Evolutionary conservation across 2,113 vertebrate genomes (phyloP).

Genomic region (Eurypyga helias): DNA sequence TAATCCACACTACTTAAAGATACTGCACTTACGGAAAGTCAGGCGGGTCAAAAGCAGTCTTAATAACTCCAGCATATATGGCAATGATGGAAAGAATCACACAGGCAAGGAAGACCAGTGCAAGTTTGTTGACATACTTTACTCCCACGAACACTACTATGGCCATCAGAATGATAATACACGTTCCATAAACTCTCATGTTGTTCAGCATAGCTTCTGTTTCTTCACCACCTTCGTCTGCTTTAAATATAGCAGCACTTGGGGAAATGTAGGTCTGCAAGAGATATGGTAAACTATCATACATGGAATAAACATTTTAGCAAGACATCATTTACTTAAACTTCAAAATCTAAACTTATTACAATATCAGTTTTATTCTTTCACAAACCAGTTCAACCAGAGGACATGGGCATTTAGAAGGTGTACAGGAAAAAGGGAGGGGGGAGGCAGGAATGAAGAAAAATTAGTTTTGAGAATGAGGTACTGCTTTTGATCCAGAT

Average conservation of each 20-base stretch:
- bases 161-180: conserved; percentile 88
- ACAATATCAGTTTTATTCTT: not conserved
- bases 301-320: not conserved
- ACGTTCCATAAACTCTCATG: conserved; percentile 93
- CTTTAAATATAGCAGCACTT: conserved; percentile 87
- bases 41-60: conserved; percentile 89
- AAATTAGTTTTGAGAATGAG: not conserved
- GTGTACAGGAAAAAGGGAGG: not conserved
- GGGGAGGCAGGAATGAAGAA: not conserved
- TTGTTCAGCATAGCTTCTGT: conserved; percentile 86
- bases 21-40: conserved; percentile 85
- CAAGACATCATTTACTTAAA: not conserved
- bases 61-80: conserved; percentile 96
- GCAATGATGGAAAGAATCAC: conserved; percentile 94
- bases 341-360: not conserved
- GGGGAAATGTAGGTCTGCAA: conserved; percentile 92
- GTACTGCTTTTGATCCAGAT: not conserved
- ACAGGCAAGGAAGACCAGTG: conserved; percentile 92
- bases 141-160: conserved; percentile 94
- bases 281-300: not conserved
- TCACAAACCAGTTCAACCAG: not conserved
- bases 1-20: not conserved
- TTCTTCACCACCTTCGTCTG: conserved; percentile 68
- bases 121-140: conserved; percentile 96
- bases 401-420: not conserved